phyloP scores from a whole-genome alignment of 2,888 invertebrate species.

The Gisinianus flammeolus region DNA sequence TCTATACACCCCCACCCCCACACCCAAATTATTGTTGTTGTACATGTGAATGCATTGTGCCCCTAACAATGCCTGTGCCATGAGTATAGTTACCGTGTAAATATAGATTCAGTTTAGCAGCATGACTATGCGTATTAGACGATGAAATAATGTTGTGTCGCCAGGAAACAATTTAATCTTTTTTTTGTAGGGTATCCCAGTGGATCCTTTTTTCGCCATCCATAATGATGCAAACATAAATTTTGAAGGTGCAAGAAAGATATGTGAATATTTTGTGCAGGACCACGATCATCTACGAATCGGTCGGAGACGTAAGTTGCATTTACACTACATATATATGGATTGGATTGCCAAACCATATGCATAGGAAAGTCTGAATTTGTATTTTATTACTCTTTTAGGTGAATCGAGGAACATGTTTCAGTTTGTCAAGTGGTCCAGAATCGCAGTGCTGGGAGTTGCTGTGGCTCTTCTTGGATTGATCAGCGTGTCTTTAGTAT shows the following conservation, averaged over 20 bases:
- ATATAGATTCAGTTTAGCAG: too few relatives aligned
- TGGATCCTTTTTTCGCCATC: constrained; percentile 58
- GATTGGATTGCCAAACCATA: too few relatives aligned
- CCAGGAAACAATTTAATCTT: background rate
- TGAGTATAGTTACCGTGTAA: too few relatives aligned
- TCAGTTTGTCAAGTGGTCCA: constrained; percentile 30
- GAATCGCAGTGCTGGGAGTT: constrained; percentile 6
- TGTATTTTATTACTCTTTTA: constrained; percentile 6
- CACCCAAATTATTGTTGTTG: too few relatives aligned
- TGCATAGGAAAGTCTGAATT: constrained; percentile 58
- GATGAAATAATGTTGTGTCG: too few relatives aligned
- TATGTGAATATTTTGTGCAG: constrained; percentile 58
- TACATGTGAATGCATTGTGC: too few relatives aligned
- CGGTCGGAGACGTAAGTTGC: constrained; percentile 59
- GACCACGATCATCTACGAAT: constrained; percentile 60
- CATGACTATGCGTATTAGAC: too few relatives aligned
- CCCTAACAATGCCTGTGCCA: too few relatives aligned
- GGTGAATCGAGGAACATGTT: too few relatives aligned
- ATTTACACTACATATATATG: background rate
- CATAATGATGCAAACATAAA: constrained; percentile 58
- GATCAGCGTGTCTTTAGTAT: background rate
- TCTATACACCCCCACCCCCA: too few relatives aligned
- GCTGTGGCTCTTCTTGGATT: constrained; percentile 18
- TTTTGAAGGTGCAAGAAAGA: constrained; percentile 58
- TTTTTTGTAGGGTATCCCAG: constrained; percentile 47